Conservation (phyloP, 2,888 invertebrate genomes). For the Heliconius hortense region DNA sequence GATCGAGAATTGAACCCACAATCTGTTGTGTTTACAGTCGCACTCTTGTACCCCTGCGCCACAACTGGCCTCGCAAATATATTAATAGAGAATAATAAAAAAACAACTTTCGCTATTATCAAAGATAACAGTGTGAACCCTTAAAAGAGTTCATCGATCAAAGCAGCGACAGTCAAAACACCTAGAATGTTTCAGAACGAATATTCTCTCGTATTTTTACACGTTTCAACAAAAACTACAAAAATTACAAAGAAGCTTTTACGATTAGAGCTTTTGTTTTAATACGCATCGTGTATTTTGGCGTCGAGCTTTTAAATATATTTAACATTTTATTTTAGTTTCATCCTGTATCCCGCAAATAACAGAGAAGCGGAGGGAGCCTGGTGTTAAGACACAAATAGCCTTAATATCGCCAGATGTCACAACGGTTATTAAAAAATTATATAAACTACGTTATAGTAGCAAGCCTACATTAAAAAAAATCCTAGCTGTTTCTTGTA, state of each 20-base stretch:
- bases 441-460: too few relatives aligned
- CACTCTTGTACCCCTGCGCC: too few relatives aligned
- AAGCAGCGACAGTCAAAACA: constrained; percentile 5
- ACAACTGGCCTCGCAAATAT: too few relatives aligned
- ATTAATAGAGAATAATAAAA: too few relatives aligned
- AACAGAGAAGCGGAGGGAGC: too few relatives aligned
- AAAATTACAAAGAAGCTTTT: constrained; percentile 39
- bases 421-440: too few relatives aligned
- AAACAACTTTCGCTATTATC: neutral
- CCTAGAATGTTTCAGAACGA: constrained; percentile 11
- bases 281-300: constrained; percentile 36
- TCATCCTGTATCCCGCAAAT: too few relatives aligned
- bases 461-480: neutral
- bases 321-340: constrained; percentile 12
- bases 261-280: constrained; percentile 40
- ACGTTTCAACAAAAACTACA: constrained; percentile 28
- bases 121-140: constrained; percentile 14
- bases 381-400: too few relatives aligned
- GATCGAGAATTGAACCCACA: too few relatives aligned
- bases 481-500: neutral
- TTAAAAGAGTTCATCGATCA: constrained; percentile 22
- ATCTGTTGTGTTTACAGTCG: too few relatives aligned
- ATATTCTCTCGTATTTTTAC: constrained; percentile 27
- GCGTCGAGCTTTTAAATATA: constrained; percentile 20
- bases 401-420: too few relatives aligned